Conservation (phyloP, 2,888 invertebrate genomes). For the Meiosimyza platycephala region DNA sequence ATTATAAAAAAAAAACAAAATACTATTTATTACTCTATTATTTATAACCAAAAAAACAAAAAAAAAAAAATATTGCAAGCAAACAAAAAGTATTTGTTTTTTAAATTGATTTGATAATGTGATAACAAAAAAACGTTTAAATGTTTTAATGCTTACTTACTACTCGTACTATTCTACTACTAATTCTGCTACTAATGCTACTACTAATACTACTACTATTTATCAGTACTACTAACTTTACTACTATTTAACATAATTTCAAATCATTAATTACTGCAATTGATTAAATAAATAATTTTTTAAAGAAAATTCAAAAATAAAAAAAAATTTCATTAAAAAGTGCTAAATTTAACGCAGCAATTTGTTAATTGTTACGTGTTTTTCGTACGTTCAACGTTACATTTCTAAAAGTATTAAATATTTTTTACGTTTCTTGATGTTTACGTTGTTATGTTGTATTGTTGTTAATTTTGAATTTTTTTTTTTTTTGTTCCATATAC, state of each 20-base stretch:
- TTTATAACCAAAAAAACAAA: constrained; percentile 23
- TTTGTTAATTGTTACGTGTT: constrained; percentile 10
- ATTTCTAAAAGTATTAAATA: constrained; percentile 22
- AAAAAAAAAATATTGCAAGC: constrained; percentile 11
- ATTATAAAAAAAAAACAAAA: constrained; percentile 45
- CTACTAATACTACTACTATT: constrained; percentile 32
- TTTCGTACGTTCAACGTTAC: constrained; percentile 5
- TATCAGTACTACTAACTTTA: constrained; percentile 27
- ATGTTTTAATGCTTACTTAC: constrained; percentile 56
- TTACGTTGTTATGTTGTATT: constrained; percentile 13
- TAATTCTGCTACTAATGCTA: constrained; percentile 48
- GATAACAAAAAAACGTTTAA: constrained; percentile 25
- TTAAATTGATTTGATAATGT: constrained; percentile 21
- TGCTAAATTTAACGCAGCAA: constrained; percentile 6
- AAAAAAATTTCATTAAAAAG: constrained; percentile 13
- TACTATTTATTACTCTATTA: constrained; percentile 28
- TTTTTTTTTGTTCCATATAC: too few relatives aligned
- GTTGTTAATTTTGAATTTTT: constrained; percentile 13
- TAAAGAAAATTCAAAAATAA: constrained; percentile 22
- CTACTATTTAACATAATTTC: constrained; percentile 25
- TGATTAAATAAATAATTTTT: constrained; percentile 25
- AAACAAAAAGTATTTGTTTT: constrained; percentile 27
- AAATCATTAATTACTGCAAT: constrained; percentile 23
- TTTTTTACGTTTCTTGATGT: constrained; percentile 23
- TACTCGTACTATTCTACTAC: constrained; percentile 45